Conservation (phyloP, 1,140 invertebrate species). For the Akabosia matsudoensis region DNA sequence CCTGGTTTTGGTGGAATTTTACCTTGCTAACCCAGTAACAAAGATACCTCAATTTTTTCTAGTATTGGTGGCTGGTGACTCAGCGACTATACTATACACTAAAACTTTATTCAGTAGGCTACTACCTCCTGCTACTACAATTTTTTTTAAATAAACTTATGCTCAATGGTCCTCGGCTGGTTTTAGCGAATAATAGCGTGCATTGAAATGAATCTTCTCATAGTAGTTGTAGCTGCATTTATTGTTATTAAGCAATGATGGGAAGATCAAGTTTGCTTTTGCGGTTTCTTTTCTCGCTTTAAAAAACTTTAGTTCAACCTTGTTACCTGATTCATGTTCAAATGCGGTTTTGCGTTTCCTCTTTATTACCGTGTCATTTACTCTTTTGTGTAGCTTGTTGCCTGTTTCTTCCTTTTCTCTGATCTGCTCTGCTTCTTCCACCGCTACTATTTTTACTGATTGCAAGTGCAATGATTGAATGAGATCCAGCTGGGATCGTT, state of each 20-base stretch:
- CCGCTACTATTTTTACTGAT: too few species aligned
- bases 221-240: neutral
- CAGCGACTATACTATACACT: too few species aligned
- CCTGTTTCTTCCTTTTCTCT: neutral
- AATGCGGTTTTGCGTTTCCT: neutral
- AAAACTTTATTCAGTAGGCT: too few species aligned
- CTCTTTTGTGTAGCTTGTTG: neutral
- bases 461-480: too few species aligned
- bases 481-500: conserved; percentile 16
- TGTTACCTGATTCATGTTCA: neutral
- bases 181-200: too few species aligned
- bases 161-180: too few species aligned
- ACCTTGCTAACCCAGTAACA: neutral
- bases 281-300: neutral
- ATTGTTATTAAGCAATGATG: neutral
- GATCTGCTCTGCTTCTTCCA: neutral
- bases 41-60: neutral
- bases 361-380: neutral
- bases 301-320: neutral
- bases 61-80: too few species aligned
- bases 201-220: too few species aligned
- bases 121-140: too few species aligned
- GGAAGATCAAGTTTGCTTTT: neutral
- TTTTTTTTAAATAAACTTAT: too few species aligned
- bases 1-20: neutral